These are phyloP conservation scores for Caenorhabditis macrosperma DNA, from an alignment of 2,888 invertebrate genomes.

Conservation along the genomic window DNA sequence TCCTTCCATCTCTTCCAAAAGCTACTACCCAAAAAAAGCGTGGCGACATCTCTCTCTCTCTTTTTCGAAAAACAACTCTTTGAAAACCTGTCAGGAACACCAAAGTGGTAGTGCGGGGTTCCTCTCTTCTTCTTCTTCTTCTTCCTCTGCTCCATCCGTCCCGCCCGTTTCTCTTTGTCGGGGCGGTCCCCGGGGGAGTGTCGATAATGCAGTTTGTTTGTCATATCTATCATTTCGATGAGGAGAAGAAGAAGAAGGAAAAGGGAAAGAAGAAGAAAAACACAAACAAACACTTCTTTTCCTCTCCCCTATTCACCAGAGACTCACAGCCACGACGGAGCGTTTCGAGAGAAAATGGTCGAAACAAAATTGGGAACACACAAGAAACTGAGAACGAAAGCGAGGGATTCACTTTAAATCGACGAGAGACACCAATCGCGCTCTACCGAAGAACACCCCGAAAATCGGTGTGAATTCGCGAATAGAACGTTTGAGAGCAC, in stretches of 20 bases:
- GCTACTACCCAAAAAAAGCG: no score
- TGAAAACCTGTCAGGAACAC: conserved; percentile 15
- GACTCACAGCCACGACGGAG: no score
- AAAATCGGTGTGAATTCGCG: conserved; percentile 11
- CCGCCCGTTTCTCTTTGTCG: no score
- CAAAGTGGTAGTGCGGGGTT: no score
- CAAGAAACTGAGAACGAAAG: no score
- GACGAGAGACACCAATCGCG: no score
- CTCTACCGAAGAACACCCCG: not conserved
- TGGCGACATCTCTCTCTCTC: no score
- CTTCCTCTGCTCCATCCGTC: no score
- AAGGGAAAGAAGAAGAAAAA: not conserved
- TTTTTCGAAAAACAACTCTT: no score
- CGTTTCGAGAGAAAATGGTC: not conserved
- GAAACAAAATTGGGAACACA: not conserved
- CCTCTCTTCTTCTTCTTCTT: no score
- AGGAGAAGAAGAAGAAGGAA: not conserved
- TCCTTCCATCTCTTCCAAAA: no score
- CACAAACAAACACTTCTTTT: not conserved
- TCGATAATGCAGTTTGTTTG: conserved; percentile 49
- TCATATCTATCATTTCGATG: conserved; percentile 38
- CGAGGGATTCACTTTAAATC: no score
- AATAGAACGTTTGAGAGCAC: conserved; percentile 3
- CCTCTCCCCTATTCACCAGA: not conserved
- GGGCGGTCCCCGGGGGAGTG: conserved; percentile 20